Base-by-base conservation (phyloP, 2,113 vertebrate species). In the Pelecanoides urinatrix region DNA sequence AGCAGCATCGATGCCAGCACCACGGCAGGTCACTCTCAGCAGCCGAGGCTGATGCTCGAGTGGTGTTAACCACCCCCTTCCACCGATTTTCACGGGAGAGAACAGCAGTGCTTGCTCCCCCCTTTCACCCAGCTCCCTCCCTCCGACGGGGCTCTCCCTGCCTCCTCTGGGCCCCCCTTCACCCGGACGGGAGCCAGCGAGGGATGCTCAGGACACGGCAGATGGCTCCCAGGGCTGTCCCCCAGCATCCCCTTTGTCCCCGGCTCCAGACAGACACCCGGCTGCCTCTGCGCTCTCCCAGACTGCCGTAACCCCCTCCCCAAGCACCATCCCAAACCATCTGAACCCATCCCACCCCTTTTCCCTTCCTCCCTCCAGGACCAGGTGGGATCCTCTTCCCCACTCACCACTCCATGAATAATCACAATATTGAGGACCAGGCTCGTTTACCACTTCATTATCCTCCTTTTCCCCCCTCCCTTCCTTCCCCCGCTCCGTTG, bases 401-500 rank as follows among this genome's bases (percentile, higher is more conserved):
- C 44, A 5, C 67, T 78, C 68, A 45, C 75, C 74, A 55, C 73
- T 42, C 84, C 76, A 47, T 3, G 4, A 40, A 66, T 75, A 85
- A 92, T 30, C 7, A 0, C 93, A 87, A 40, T 79, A 88, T 38
- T 32, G 68, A 96, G 76, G 87, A 96, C 56, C 87, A 83, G 70
- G 32, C 89, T 97, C 71, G 3, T 90, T 96, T 78, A 68, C 59
- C 94, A 76, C 62, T 78, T 92, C 14, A 17, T 96, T 95, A 90
- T 89, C 85, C 81, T 93, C 45, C 68, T 72, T 73, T 70, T 6
- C 2, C 36, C 87, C 52, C 29, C 38, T 29, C 45, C 25, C n/a
- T 71, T 68, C 73, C 94, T 90, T 92, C 86, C 94, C 94, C 92
- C 82, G 18, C 95, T 96, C 87, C 58, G 30, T 76, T 91, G 95